Evolutionary conservation across 2,113 vertebrate genomes (phyloP), one percentile per base, ranked within the genome.

Genomic region (Heterocephalus glaber): DNA sequence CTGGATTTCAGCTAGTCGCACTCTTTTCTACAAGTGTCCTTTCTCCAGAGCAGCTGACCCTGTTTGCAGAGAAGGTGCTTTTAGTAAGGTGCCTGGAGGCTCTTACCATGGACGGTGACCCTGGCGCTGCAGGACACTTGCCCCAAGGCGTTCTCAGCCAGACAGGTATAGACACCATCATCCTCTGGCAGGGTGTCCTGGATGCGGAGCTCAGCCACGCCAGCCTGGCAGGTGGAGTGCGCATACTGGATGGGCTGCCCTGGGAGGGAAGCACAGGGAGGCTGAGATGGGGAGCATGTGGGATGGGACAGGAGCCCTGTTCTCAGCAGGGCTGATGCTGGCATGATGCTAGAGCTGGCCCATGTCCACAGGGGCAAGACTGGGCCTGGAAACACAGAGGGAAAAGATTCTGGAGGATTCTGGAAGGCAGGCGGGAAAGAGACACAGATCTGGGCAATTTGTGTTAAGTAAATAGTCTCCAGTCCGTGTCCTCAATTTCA

Each of bases 231-330:
- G 80, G 97, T 97, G 44, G 98, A 98, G 92, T 98, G 98, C 10
- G 99, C 98, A 4, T 99, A 99, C 93, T 98, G 98, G 97, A 99
- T 98, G 81, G 98, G 99, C 91, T 98, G 98, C 92, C 99, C 99
- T 99, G 97, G 7, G 84, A 96, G 44, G 94, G 38, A 97, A 96
- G 92, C n/a, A 66, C 58, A 95, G 63, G 93, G 20, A 89, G 94
- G 22, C 3, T 95, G 81, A 92, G 95, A 49, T 20, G 44, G 76
- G 79, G 33, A 24, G 61, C 0, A 2, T 11, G n/a, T 0, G 0
- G 11, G 44, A 26, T 0, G 0, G 47, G 44, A 19, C 0, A 11
- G 0, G 60, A 60, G n/a, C 33, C 30, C 41, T 63, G 35, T 30
- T 24, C 81, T 80, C 35, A 54, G 77, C 26, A 33, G 56, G 49